Evolutionary conservation across 2,888 invertebrate genomes (phyloP), one percentile per base, ranked within the genome.

Genomic region (Galerucella calmariensis): DNA sequence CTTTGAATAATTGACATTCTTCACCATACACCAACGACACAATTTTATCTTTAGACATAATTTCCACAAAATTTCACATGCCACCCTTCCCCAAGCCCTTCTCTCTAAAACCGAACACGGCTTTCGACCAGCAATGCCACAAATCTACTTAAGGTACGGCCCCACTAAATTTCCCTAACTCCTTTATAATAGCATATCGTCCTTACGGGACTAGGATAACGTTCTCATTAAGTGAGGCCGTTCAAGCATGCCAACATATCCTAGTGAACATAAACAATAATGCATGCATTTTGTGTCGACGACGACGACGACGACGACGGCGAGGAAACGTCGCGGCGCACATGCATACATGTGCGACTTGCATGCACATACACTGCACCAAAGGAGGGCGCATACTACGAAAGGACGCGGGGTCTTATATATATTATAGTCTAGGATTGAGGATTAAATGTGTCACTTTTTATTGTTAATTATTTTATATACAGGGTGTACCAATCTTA

Each of bases 201-300:
- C 80, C 81, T 81, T 80, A 78, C 75, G 75, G 76, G 77, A 67
- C 75, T 72, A 76, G 81, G 81, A 82, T 82, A 82, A 81, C 80
- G 79, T 74, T 78, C 81, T 80, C 79, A 80, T 82, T 82, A 81
- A 82, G 78, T 75, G 77, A 74, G 77, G 78, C 81, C 77, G 79
- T 75, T 80, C 81, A 78, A 80, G 79, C 79, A 79, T 77, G 79
- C 78, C 80, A 77, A 80, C 82, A 81, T 82, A 83, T 83, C 80
- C 81, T 80, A 78, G 75, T 79, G 80, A 80, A 80, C 82, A 82
- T 83, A 83, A 83, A 83, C 83, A 83, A 83, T 79, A 80, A 82
- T 81, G 81, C 81, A 82, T 81, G 79, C 81, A 83, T 81, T 82
- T 82, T 80, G 80, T 82, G 81, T 73, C 74, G 79, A 74, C 73